Evolutionary conservation across 2,888 invertebrate species (phyloP).

Genomic region (Syrista parreyssii): DNA sequence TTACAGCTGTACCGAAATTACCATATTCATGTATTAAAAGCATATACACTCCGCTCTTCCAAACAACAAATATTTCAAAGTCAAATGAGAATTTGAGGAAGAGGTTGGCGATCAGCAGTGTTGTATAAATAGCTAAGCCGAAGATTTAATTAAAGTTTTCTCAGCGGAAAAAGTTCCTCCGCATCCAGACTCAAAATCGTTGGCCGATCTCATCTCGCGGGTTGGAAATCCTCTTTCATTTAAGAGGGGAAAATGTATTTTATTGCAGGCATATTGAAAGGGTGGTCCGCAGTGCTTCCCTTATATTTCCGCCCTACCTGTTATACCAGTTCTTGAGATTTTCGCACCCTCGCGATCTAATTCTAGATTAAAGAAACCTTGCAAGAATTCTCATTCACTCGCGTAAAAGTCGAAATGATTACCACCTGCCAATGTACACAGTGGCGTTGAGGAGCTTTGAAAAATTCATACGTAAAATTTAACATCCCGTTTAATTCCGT

Average conservation of each 20-base stretch:
- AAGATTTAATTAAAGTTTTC: slow-evolving; percentile 38
- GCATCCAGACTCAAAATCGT: background rate
- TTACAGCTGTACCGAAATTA: slow-evolving; percentile 35
- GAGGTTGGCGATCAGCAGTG: slow-evolving; percentile 19
- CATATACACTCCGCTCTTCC: background rate
- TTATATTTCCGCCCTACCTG: background rate
- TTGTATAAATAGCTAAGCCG: slow-evolving; percentile 38
- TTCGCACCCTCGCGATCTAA: slow-evolving; percentile 36
- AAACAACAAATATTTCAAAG: slow-evolving; percentile 45
- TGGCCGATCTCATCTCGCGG: background rate
- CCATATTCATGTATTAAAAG: slow-evolving; percentile 49
- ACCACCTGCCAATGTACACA: slow-evolving; percentile 19
- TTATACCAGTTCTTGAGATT: slow-evolving; percentile 4
- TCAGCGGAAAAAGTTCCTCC: background rate
- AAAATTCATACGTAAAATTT: background rate
- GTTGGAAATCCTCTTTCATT: background rate
- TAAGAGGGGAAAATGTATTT: background rate
- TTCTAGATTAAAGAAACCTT: slow-evolving; percentile 62
- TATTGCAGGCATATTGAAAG: background rate
- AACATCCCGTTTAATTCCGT: background rate
- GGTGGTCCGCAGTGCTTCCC: background rate
- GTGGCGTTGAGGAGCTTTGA: background rate
- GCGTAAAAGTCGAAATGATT: slow-evolving; percentile 44
- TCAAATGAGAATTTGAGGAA: slow-evolving; percentile 32
- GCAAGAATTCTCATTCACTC: slow-evolving; percentile 48